Evolutionary conservation across 37 sponge, comb jelly and placozoan genomes (phyloP).

Genomic region (Halisarca cf. caerulea): DNA sequence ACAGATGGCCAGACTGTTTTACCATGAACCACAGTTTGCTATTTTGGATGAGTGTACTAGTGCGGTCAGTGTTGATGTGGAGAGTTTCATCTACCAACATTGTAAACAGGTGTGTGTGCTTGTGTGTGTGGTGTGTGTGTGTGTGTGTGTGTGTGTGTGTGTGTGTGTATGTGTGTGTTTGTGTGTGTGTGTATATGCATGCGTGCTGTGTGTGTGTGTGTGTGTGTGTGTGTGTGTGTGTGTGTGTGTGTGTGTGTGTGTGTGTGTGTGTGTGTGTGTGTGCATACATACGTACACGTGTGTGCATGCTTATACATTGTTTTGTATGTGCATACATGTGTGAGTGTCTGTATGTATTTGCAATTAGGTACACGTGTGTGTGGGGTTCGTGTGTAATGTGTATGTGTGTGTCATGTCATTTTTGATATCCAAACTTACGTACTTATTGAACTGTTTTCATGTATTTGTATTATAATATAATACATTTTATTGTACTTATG

Average conservation of each 20-base stretch:
- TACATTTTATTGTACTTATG: too few species aligned
- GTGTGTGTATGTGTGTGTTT: constrained; percentile 13
- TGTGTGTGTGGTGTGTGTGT: constrained; percentile 19
- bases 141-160: constrained; percentile 16
- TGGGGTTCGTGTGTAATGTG: too few species aligned
- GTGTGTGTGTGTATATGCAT: neutral
- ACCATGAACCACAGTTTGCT: constrained; percentile 95
- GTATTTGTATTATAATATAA: too few species aligned
- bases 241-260: neutral
- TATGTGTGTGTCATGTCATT: too few species aligned
- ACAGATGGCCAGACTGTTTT: constrained; percentile 94
- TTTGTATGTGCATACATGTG: neutral
- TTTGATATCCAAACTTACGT: too few species aligned
- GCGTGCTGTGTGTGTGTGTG: neutral
- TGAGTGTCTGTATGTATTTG: neutral
- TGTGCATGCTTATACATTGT: neutral
- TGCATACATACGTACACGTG: neutral
- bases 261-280: neutral
- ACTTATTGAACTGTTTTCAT: too few species aligned
- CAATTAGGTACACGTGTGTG: too few species aligned
- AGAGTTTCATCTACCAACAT: constrained; percentile 86
- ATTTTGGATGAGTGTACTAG: constrained; percentile 97
- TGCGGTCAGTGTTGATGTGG: constrained; percentile 96
- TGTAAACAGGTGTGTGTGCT: constrained; percentile 74
- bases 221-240: neutral